Evolutionary conservation across 2,797 vertebrate genomes (phyloP).

Genomic region (Streptopelia turtur): DNA sequence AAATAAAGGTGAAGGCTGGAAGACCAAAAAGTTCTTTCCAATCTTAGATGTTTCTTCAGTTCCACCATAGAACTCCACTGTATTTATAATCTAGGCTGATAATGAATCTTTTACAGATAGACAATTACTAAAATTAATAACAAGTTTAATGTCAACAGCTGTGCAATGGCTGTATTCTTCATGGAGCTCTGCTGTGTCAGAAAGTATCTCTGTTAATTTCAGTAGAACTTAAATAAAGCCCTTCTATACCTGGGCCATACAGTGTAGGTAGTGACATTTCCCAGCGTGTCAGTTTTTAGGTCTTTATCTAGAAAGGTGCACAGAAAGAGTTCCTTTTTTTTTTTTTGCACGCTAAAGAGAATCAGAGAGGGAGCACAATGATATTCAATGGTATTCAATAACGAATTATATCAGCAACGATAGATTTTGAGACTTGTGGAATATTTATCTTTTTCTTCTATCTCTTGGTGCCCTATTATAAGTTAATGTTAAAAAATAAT

Average conservation of each 20-base stretch:
- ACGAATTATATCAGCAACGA: background rate
- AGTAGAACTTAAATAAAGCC: background rate
- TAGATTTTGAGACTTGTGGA: background rate
- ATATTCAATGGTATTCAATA: background rate
- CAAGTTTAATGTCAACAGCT: background rate
- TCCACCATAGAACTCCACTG: background rate
- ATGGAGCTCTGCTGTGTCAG: background rate
- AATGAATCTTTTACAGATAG: background rate
- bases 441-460: background rate
- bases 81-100: background rate
- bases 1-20: background rate
- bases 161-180: background rate
- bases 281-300: background rate
- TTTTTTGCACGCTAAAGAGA: background rate
- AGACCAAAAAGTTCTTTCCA: background rate
- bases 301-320: background rate
- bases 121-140: background rate
- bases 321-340: background rate
- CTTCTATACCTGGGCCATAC: background rate
- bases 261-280: background rate
- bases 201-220: background rate
- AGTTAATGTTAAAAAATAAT: background rate
- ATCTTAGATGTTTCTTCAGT: background rate
- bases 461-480: background rate
- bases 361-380: background rate